Conservation (phyloP, 2,113 vertebrate species). For the Circaetus gallicus region DNA sequence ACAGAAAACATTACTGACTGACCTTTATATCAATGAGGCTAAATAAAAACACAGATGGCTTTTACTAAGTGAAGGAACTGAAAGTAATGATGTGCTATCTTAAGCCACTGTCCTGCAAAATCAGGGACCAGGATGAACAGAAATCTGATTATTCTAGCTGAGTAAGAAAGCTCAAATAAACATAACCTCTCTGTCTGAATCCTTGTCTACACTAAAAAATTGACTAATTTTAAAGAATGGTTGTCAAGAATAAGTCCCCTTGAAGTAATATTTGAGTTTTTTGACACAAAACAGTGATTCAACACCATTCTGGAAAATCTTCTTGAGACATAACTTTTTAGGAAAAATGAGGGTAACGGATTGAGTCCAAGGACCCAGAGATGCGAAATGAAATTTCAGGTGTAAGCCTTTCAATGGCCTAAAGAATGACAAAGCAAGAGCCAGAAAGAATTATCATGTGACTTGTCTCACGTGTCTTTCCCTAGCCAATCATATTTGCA, state of each 20-base stretch:
- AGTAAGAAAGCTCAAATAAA: slow-evolving; percentile 39
- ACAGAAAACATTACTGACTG: background rate
- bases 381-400: background rate
- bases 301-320: background rate
- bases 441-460: background rate
- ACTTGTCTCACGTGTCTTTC: background rate
- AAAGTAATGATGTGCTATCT: slow-evolving; percentile 58
- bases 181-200: background rate
- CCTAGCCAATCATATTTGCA: background rate
- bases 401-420: background rate
- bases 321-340: background rate
- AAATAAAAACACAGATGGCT: slow-evolving; percentile 66
- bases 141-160: slow-evolving; percentile 62
- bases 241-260: background rate
- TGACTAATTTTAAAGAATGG: background rate
- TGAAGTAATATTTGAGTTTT: background rate
- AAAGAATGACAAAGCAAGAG: background rate
- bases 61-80: slow-evolving; percentile 43
- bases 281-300: background rate
- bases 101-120: slow-evolving; percentile 60
- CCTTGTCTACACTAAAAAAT: background rate
- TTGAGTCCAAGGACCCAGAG: background rate
- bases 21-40: slow-evolving; percentile 46
- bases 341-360: background rate
- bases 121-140: slow-evolving; percentile 49